phyloP scores from a whole-genome alignment of 2,113 vertebrate species.

The Sturnus vulgaris region DNA sequence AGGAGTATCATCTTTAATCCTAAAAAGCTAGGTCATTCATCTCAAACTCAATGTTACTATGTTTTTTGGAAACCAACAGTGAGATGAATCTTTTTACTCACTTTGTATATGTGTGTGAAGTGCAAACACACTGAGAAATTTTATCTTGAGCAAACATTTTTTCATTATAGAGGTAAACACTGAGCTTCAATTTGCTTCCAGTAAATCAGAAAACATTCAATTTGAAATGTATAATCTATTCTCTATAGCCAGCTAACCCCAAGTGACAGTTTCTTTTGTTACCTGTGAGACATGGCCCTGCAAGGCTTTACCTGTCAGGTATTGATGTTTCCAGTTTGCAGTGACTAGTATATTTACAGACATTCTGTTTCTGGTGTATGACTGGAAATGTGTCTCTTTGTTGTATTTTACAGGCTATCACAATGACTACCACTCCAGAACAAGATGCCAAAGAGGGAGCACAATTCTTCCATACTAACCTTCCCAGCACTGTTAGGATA shows the following conservation, averaged over 20 bases:
- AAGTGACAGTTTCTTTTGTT: background rate
- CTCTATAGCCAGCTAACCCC: background rate
- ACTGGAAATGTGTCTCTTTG: background rate
- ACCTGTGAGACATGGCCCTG: background rate
- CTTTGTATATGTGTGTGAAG: background rate
- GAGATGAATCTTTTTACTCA: background rate
- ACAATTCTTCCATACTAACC: background rate
- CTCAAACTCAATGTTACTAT: background rate
- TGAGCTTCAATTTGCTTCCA: background rate
- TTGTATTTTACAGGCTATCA: background rate
- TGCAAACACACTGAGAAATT: background rate
- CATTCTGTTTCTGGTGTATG: background rate
- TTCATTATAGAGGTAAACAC: background rate
- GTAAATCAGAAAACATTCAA: background rate
- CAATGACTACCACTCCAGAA: background rate
- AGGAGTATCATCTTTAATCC: background rate
- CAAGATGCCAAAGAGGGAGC: background rate
- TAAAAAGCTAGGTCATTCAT: background rate
- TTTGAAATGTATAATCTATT: background rate
- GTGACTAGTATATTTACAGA: background rate
- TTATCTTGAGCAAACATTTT: background rate
- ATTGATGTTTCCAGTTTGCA: background rate
- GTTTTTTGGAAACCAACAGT: background rate
- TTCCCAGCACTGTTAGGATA: background rate
- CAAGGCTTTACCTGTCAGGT: background rate